phyloP scores from a whole-genome alignment of 2,797 vertebrate species.

The Sebastes goodei region DNA sequence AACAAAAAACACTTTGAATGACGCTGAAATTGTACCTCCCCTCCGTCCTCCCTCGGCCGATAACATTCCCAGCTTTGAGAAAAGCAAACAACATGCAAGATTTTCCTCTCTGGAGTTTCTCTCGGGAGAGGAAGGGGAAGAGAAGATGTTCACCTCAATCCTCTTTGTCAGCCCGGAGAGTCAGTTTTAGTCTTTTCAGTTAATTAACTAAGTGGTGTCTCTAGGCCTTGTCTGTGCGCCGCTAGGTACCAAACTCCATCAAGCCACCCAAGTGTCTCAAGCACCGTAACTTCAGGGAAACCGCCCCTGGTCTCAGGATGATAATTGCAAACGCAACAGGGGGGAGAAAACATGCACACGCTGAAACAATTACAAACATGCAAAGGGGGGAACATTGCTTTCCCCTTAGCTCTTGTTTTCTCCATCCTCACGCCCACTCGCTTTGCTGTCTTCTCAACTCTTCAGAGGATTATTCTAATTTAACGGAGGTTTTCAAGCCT shows the following conservation, averaged over 20 bases:
- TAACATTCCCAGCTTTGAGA: constrained; percentile 43
- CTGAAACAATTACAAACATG: constrained; percentile 68
- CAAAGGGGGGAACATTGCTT: constrained; percentile 24
- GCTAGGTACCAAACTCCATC: constrained; percentile 69
- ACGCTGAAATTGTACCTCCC: constrained; percentile 12
- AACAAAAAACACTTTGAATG: constrained; percentile 6
- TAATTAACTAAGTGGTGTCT: constrained; percentile 81
- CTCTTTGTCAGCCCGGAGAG: constrained; percentile 71
- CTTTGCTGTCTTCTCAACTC: constrained; percentile 15
- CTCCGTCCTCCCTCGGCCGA: not conserved
- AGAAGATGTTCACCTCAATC: constrained; percentile 32
- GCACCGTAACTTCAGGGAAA: constrained; percentile 48
- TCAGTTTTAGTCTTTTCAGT: constrained; percentile 72
- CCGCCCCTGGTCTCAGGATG: constrained; percentile 63
- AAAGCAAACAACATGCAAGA: constrained; percentile 58
- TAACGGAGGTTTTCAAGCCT: constrained; percentile 20
- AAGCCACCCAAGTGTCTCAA: constrained; percentile 67
- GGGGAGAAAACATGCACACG: constrained; percentile 36
- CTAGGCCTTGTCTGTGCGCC: constrained; percentile 53
- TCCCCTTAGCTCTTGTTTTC: constrained; percentile 33
- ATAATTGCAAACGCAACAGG: constrained; percentile 69
- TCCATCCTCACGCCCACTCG: constrained; percentile 10
- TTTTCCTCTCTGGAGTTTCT: constrained; percentile 37
- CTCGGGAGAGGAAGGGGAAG: not conserved
- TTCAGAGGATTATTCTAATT: constrained; percentile 31